phyloP scores from a whole-genome alignment of 2,797 vertebrate species.

The Mallotus villosus region DNA sequence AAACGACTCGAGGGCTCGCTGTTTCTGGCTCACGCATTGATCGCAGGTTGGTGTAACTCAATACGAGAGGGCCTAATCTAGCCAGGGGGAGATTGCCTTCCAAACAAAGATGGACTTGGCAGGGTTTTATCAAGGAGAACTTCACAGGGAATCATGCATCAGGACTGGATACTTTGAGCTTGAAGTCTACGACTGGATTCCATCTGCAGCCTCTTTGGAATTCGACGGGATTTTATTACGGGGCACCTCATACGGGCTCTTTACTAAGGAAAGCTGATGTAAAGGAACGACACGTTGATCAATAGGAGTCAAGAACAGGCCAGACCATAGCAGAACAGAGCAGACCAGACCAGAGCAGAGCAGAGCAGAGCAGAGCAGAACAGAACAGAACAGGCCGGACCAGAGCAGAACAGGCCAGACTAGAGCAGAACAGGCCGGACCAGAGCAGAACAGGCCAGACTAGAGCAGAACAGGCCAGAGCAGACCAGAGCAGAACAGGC shows the following conservation, averaged over 20 bases:
- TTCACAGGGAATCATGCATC: neutral
- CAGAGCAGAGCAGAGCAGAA: neutral
- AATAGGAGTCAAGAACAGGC: no score
- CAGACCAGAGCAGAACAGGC: neutral
- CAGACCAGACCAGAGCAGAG: neutral
- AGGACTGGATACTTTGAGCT: neutral
- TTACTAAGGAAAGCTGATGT: no score
- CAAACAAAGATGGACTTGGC: constrained; percentile 27
- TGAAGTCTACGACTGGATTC: no score
- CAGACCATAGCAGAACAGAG: neutral
- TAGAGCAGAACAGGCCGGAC: neutral
- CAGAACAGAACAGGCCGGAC: neutral
- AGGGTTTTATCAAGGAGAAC: constrained; percentile 20
- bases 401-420: neutral
- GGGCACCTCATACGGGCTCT: no score
- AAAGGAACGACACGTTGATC: no score
- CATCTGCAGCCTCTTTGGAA: no score
- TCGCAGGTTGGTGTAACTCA: constrained; percentile 20
- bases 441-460: neutral
- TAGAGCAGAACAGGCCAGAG: neutral
- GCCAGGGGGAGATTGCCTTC: constrained; percentile 3
- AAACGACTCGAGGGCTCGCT: constrained; percentile 49
- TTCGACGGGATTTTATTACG: no score
- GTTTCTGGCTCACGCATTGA: constrained; percentile 53
- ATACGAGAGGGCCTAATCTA: neutral